Evolutionary conservation across 2,113 vertebrate genomes (phyloP).

Genomic region (Salvelinus fontinalis): DNA sequence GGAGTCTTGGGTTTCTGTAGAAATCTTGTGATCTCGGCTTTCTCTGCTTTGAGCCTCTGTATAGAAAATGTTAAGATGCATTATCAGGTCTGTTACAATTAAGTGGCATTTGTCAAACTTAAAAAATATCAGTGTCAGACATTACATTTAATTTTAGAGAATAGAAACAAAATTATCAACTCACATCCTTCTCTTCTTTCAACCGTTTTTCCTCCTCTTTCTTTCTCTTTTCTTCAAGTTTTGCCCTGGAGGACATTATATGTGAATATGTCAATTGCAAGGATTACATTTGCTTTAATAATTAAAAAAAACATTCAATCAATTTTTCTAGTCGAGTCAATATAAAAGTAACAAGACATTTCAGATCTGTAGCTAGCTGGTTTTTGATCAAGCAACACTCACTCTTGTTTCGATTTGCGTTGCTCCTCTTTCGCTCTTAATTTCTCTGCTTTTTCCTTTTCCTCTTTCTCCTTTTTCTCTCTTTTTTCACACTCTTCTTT

Average conservation of each 20-base stretch:
- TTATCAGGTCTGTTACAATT: background rate
- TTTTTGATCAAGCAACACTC: slow-evolving; percentile 56
- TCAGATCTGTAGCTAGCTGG: background rate
- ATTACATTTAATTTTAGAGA: too few species aligned
- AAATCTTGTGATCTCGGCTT: slow-evolving; percentile 94
- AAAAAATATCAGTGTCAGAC: too few species aligned
- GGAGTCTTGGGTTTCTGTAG: slow-evolving; percentile 89
- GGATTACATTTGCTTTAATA: background rate
- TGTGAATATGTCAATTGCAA: background rate
- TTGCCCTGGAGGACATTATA: slow-evolving; percentile 77
- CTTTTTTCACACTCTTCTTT: slow-evolving; percentile 84
- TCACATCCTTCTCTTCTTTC: slow-evolving; percentile 92
- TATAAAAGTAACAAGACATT: background rate
- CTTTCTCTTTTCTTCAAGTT: slow-evolving; percentile 93
- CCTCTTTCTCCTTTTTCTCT: slow-evolving; percentile 88
- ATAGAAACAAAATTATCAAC: slow-evolving; percentile 19
- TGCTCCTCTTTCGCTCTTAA: slow-evolving; percentile 86
- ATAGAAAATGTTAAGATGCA: background rate
- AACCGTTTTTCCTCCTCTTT: slow-evolving; percentile 94
- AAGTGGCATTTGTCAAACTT: background rate
- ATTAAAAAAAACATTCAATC: background rate
- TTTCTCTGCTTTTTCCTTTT: slow-evolving; percentile 88
- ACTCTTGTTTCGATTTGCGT: slow-evolving; percentile 90
- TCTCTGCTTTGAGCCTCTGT: slow-evolving; percentile 92
- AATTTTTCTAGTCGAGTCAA: background rate